These are phyloP conservation scores for Nomada lathburiana DNA, from an alignment of 2,888 invertebrate genomes.

Conservation along the genomic window DNA sequence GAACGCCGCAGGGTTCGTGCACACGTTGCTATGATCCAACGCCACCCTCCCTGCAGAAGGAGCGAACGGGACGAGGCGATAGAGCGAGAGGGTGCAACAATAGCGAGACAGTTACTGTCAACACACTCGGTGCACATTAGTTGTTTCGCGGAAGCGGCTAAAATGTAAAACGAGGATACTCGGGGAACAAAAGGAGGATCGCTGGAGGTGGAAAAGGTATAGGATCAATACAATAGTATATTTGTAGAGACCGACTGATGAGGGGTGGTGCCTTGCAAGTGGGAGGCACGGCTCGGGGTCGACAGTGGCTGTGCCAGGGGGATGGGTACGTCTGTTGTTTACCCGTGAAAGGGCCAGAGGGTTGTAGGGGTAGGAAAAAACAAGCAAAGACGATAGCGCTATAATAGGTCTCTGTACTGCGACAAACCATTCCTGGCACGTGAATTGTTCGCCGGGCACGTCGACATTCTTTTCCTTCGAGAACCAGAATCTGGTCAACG, in stretches of 20 bases:
- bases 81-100: slow-evolving; percentile 72
- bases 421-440: slow-evolving; percentile 55
- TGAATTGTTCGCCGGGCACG: slow-evolving; percentile 35
- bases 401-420: slow-evolving; percentile 69
- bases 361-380: slow-evolving; percentile 64
- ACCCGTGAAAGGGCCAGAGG: slow-evolving; percentile 66
- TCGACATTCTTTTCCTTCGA: slow-evolving; percentile 4
- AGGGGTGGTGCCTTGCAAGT: slow-evolving; percentile 76
- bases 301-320: slow-evolving; percentile 57
- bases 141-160: slow-evolving; percentile 81
- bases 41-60: slow-evolving; percentile 36
- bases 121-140: slow-evolving; percentile 79
- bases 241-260: slow-evolving; percentile 80
- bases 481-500: slow-evolving; percentile 1
- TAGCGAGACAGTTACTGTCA: slow-evolving; percentile 77
- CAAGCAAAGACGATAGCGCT: slow-evolving; percentile 68
- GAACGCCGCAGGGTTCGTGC: slow-evolving; percentile 70
- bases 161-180: slow-evolving; percentile 79
- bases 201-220: slow-evolving; percentile 71
- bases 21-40: slow-evolving; percentile 70
- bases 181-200: slow-evolving; percentile 77
- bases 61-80: slow-evolving; percentile 50
- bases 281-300: slow-evolving; percentile 68
- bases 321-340: slow-evolving; percentile 71
- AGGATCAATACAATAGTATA: slow-evolving; percentile 82